These are phyloP conservation scores for Diabrotica undecimpunctata DNA, from an alignment of 1,140 invertebrate genomes.

Conservation along the genomic window DNA sequence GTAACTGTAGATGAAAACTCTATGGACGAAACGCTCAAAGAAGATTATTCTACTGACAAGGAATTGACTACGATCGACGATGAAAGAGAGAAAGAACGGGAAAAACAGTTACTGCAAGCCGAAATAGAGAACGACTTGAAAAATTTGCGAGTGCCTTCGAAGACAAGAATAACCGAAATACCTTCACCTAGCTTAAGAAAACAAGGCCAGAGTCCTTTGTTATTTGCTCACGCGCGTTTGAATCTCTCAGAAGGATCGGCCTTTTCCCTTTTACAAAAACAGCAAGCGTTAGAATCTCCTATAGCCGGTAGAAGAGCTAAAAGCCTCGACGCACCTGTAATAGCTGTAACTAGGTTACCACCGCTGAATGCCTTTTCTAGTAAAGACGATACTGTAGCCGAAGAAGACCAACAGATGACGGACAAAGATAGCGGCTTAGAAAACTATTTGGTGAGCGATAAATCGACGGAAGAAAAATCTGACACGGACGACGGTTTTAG, in stretches of 20 bases:
- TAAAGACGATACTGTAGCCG: conserved; percentile 79
- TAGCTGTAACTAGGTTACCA: conserved; percentile 70
- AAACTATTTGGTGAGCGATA: conserved; percentile 38
- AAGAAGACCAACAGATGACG: conserved; percentile 52
- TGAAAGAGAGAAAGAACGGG: conserved; percentile 40
- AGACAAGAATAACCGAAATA: conserved; percentile 45
- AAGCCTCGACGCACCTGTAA: conserved; percentile 77
- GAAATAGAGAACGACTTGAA: conserved; percentile 45
- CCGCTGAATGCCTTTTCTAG: conserved; percentile 82
- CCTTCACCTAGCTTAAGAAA: conserved; percentile 57
- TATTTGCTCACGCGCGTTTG: conserved; percentile 72
- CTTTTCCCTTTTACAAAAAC: conserved; percentile 64
- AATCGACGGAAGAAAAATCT: conserved; percentile 45
- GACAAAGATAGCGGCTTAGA: conserved; percentile 36
- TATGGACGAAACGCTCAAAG: conserved; percentile 47
- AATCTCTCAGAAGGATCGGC: conserved; percentile 79
- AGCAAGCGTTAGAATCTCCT: conserved; percentile 70
- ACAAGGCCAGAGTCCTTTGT: conserved; percentile 68
- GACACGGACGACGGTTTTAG: conserved; percentile 45
- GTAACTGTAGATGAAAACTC: conserved; percentile 42
- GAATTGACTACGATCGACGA: conserved; percentile 46
- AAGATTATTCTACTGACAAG: conserved; percentile 54
- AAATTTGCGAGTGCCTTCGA: conserved; percentile 43
- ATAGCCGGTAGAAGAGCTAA: conserved; percentile 71
- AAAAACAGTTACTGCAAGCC: conserved; percentile 40